These are phyloP conservation scores for Pavo muticus DNA, from an alignment of 2,113 vertebrate genomes.

Conservation along the genomic window DNA sequence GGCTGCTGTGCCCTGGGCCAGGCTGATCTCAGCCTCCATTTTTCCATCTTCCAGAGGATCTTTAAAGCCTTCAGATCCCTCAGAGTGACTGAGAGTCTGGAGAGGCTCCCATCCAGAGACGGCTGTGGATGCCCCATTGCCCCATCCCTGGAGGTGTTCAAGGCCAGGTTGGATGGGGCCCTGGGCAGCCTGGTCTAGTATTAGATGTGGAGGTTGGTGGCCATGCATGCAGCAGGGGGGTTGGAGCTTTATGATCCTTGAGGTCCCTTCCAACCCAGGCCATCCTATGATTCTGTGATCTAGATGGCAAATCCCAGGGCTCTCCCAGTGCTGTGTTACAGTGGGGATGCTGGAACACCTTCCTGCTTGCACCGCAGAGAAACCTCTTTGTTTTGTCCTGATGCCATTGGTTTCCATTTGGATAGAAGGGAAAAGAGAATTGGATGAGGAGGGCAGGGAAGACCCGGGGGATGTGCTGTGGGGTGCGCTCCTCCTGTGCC, in stretches of 20 bases:
- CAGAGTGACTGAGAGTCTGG: neutral
- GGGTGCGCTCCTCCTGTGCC: no score
- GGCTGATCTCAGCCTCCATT: neutral
- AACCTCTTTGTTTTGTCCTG: neutral
- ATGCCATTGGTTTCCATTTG: neutral
- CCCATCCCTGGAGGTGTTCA: no score
- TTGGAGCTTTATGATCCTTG: no score
- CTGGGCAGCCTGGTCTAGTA: no score
- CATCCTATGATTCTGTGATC: no score
- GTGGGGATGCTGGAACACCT: neutral
- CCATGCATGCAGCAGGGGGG: no score
- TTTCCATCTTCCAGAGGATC: neutral
- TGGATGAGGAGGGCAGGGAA: neutral
- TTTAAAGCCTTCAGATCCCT: conserved; percentile 17
- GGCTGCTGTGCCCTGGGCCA: no score
- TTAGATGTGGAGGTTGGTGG: no score
- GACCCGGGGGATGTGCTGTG: neutral
- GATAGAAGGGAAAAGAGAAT: neutral
- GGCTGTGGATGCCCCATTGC: no score
- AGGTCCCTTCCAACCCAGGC: no score
- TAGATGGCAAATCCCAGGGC: neutral
- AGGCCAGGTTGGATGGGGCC: no score
- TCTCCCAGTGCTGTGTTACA: neutral
- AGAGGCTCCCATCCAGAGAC: conserved; percentile 16
- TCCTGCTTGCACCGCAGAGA: neutral